phyloP scores from a whole-genome alignment of 2,888 invertebrate species.

The Amiota mariae region DNA sequence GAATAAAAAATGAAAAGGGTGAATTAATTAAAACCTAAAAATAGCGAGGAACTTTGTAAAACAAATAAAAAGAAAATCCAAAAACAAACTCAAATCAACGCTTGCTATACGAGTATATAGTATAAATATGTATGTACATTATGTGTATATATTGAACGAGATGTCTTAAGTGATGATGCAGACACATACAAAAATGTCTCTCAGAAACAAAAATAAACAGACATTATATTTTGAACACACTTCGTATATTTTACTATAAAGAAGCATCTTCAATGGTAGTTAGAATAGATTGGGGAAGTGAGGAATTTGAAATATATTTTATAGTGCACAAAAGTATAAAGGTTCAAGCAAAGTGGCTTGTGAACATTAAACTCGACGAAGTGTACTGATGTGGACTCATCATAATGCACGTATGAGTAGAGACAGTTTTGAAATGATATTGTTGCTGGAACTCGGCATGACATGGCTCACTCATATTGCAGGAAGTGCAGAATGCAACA shows the following conservation, averaged over 20 bases:
- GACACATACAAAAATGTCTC: too few relatives aligned
- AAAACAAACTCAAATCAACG: neutral
- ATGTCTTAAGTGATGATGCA: too few relatives aligned
- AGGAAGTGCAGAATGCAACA: constrained; percentile 12
- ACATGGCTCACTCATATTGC: too few relatives aligned
- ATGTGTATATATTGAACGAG: too few relatives aligned
- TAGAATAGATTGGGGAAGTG: neutral
- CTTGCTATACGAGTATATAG: too few relatives aligned
- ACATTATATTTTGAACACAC: too few relatives aligned
- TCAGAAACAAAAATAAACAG: too few relatives aligned
- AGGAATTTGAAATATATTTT: neutral
- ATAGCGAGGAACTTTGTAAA: constrained; percentile 13
- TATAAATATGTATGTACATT: too few relatives aligned
- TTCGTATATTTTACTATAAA: neutral
- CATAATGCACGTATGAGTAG: too few relatives aligned
- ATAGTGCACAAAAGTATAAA: constrained; percentile 14
- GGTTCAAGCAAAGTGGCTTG: neutral
- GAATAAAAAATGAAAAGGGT: constrained; percentile 23
- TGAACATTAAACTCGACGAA: constrained; percentile 14
- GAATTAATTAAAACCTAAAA: neutral
- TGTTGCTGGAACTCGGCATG: too few relatives aligned
- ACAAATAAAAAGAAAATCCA: constrained; percentile 1
- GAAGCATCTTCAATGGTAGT: neutral
- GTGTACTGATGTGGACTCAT: constrained; percentile 13
- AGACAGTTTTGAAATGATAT: too few relatives aligned